Conservation (phyloP, 2,888 invertebrate genomes). For the Chrysolina oricalcia region DNA sequence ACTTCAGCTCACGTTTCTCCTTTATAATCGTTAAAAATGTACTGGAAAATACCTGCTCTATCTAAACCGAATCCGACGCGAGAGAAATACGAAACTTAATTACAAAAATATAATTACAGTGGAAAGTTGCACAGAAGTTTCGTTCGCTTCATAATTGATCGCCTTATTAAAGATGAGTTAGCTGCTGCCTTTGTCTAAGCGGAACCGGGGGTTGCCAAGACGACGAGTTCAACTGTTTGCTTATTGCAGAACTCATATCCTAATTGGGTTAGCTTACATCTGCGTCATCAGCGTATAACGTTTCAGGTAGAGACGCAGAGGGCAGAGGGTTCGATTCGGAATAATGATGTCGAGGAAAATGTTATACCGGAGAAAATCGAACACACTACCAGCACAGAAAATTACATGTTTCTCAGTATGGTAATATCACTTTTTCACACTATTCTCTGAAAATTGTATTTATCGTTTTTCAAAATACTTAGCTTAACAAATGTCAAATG, state of each 20-base stretch:
- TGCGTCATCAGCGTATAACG: conserved; percentile 49
- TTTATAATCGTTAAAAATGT: conserved; percentile 18
- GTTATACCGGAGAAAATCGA: not conserved
- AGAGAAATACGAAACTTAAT: conserved; percentile 64
- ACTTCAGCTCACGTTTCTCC: conserved; percentile 6
- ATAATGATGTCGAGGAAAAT: conserved; percentile 8
- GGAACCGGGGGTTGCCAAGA: conserved; percentile 67
- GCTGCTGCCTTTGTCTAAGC: conserved; percentile 68
- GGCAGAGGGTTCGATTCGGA: not conserved
- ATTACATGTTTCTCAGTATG: not conserved
- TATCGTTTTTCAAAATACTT: no score
- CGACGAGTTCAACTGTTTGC: conserved; percentile 67
- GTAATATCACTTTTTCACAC: not conserved
- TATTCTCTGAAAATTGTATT: no score
- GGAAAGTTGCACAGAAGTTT: conserved; percentile 70
- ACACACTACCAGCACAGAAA: not conserved
- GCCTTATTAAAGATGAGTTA: conserved; percentile 73
- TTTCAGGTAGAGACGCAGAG: conserved; percentile 13
- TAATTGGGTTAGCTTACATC: conserved; percentile 71
- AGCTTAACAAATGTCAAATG: no score
- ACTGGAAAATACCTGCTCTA: conserved; percentile 49
- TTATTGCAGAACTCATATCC: conserved; percentile 71
- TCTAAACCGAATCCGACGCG: conserved; percentile 58
- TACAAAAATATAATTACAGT: conserved; percentile 71
- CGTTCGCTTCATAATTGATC: conserved; percentile 71